Evolutionary conservation across 2,113 vertebrate genomes (phyloP).

Genomic region (Rhipidura dahli): DNA sequence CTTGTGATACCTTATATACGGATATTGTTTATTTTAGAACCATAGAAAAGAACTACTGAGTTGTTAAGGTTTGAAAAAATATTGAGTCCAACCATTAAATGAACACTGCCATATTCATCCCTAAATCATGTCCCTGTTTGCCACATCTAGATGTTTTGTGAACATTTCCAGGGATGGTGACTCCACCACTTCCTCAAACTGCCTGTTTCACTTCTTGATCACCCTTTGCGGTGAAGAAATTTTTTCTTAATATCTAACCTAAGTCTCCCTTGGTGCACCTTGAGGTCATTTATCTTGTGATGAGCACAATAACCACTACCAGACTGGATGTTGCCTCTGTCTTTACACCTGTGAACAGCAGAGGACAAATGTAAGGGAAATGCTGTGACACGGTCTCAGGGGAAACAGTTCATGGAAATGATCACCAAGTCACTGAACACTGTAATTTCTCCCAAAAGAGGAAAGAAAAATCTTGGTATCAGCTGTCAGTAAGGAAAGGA

Average conservation of each 20-base stretch:
- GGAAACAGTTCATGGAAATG: background rate
- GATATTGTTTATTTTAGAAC: background rate
- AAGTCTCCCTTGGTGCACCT: background rate
- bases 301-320: background rate
- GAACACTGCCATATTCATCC: background rate
- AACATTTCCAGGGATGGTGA: background rate
- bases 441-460: background rate
- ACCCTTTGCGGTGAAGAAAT: accelerated
- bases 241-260: background rate
- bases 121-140: background rate
- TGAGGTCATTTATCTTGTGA: background rate
- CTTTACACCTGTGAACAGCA: background rate
- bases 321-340: background rate
- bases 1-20: background rate
- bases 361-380: background rate
- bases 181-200: background rate
- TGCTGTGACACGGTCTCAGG: background rate
- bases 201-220: background rate
- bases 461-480: background rate
- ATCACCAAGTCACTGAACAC: background rate
- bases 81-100: background rate
- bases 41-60: background rate
- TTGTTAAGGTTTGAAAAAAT: background rate
- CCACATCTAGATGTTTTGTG: background rate
- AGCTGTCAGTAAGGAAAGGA: background rate